Evolutionary conservation across 1,140 invertebrate genomes (phyloP), one percentile per base, ranked within the genome.

Genomic region (Nasonia giraulti): DNA sequence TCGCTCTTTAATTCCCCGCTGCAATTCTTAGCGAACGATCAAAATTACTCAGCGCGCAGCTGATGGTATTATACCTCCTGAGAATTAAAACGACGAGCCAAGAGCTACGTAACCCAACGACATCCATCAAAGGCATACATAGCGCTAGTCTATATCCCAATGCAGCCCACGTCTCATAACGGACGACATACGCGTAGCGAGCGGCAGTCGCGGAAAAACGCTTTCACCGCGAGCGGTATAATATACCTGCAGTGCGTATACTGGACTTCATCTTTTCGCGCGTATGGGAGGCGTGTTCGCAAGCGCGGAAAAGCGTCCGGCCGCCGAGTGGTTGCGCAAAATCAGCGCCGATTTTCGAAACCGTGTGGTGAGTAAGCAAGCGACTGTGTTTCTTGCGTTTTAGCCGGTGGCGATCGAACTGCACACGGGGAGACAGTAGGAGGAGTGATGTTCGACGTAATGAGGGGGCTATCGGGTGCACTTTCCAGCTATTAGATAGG

Each of bases 191-290:
- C 71, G 80, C 55, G 6, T 73, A 74, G 44, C 37, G 33, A 37
- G 47, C 44, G 47, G 12, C 68, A 27, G 47, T 10, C n/a, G 71
- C 82, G 81, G 79, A 86, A 85, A 88, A 87, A 68, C 86, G 88
- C 88, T 89, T 90, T 89, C 89, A 89, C 89, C 87, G 77, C 33
- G 5, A 37, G 33, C 4, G 33, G 33, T 37, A 27, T 27, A 27
- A 27, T 37, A 6, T 37, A 37, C 33, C 66, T 71, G 44, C 75
- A 33, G 27, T 37, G 40, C 71, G 8, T 62, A 27, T 27, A 27
- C 27, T 4, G 14, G 8, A 75, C 47, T 82, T 82, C 82, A n/a
- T 66, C 76, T 74, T 8, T 40, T 50, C 10, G 12, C 75, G 27
- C 37, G 68, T 50, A 69, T 44, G 68, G 6, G 27, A 33, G 79